Evolutionary conservation across 2,113 vertebrate genomes (phyloP).

Genomic region (Passer montanus): DNA sequence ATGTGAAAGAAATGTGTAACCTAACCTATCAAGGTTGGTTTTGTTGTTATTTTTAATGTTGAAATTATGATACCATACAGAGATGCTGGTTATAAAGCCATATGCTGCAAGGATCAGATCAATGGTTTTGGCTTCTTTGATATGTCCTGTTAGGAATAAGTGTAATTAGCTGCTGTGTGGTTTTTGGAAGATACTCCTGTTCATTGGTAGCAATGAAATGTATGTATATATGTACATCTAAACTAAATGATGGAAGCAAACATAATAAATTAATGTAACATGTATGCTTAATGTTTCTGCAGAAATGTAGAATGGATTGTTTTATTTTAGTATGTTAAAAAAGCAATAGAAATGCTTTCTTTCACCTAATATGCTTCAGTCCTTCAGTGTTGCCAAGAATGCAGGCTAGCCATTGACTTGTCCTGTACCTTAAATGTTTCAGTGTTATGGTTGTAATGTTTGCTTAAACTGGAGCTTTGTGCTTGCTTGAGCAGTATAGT

Average conservation of each 20-base stretch:
- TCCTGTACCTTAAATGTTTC: background rate
- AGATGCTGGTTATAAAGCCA: background rate
- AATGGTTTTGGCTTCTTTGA: background rate
- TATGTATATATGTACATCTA: accelerated
- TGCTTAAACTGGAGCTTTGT: background rate
- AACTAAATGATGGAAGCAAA: background rate
- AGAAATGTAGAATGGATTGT: background rate
- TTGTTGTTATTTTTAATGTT: background rate
- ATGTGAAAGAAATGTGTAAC: background rate
- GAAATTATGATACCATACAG: background rate
- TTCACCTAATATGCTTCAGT: background rate
- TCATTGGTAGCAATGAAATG: background rate
- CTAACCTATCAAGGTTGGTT: background rate
- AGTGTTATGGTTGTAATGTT: background rate
- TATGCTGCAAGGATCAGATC: background rate
- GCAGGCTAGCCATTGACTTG: background rate
- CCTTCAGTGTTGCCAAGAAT: background rate
- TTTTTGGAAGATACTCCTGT: background rate
- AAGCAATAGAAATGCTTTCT: background rate
- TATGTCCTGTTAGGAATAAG: background rate
- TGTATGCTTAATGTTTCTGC: background rate
- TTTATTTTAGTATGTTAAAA: background rate
- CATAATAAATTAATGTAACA: background rate
- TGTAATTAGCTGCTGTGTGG: background rate
- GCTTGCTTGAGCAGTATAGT: background rate